Evolutionary conservation across 2,797 vertebrate species (phyloP).

Genomic region (Jordanella pulchra): DNA sequence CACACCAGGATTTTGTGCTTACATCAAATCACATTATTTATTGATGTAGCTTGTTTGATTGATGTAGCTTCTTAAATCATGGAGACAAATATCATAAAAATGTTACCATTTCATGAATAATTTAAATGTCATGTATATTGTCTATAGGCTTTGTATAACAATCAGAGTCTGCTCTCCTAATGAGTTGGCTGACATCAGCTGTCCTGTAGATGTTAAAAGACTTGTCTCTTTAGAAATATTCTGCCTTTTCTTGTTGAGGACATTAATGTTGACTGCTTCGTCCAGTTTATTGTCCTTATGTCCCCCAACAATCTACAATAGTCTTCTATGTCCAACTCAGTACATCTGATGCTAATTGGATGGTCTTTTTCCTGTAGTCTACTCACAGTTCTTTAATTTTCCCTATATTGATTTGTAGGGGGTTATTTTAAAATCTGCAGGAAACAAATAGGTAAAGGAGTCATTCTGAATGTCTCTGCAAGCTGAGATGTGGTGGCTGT

Average conservation of each 20-base stretch:
- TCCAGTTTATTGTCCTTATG: no score
- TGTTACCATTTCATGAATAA: neutral
- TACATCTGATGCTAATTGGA: no score
- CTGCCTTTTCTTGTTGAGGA: no score
- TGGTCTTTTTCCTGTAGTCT: neutral
- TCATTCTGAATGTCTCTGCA: conserved; percentile 24
- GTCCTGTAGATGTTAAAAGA: no score
- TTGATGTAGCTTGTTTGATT: neutral
- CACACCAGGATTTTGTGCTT: neutral
- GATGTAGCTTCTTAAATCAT: no score
- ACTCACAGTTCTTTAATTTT: neutral
- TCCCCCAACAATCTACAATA: no score
- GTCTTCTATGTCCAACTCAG: no score
- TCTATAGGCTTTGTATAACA: neutral
- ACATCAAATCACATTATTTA: neutral
- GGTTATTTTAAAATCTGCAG: neutral
- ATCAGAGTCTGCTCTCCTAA: neutral
- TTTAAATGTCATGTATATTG: neutral
- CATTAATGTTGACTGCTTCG: no score
- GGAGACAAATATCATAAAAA: no score
- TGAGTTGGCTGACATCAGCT: neutral
- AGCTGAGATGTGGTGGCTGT: conserved; percentile 12
- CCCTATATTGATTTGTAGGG: neutral
- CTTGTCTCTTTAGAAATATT: no score
- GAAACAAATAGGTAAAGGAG: conserved; percentile 24